Conservation (phyloP, 2,888 invertebrate genomes). For the Lasioglossum calceatum region DNA sequence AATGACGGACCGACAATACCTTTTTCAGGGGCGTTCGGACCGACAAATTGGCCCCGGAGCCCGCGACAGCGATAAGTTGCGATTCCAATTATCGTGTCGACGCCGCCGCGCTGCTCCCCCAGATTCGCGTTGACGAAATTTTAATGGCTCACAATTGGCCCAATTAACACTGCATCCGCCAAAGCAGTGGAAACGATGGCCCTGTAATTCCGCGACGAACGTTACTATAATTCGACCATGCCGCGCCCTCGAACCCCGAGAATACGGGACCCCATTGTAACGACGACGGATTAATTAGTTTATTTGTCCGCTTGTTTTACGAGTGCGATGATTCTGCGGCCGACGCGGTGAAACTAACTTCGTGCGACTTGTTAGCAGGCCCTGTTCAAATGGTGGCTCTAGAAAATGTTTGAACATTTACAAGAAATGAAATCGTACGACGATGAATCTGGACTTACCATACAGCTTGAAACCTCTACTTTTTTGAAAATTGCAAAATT, state of each 20-base stretch:
- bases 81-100: conserved; percentile 20
- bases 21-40: not conserved
- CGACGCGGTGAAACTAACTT: not conserved
- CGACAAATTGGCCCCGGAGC: conserved; percentile 7
- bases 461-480: not conserved
- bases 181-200: conserved; percentile 1
- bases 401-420: not conserved
- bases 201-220: not conserved
- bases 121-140: conserved; percentile 15
- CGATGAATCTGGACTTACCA: not conserved
- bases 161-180: conserved; percentile 9
- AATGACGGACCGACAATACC: conserved; percentile 11
- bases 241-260: not conserved
- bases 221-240: not conserved
- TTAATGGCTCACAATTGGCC: conserved; percentile 18
- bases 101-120: not conserved
- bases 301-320: not conserved
- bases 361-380: not conserved
- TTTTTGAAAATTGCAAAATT: not conserved
- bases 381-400: not conserved
- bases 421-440: not conserved
- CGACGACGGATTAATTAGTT: not conserved
- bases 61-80: conserved; percentile 17
- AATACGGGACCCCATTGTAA: not conserved
- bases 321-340: not conserved